A percentile compares a stretch with the other conserved stretches of the same genome.
Conservation (phyloP, 2,888 invertebrate species). For the Entomobrya proxima region DNA sequence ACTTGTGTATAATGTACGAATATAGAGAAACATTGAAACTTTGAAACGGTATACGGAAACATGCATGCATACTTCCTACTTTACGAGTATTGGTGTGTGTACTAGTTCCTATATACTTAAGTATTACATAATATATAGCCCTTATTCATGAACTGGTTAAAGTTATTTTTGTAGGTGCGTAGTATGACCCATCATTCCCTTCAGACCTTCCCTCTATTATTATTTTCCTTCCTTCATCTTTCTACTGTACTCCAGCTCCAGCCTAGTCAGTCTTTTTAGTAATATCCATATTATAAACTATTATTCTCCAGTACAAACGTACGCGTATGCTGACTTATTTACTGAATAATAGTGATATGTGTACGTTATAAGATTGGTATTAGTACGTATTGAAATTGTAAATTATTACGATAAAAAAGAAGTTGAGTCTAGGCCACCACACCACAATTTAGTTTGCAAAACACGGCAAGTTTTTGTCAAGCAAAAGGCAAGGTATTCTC, state of each 20-base stretch:
- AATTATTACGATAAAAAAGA: constrained; percentile 18
- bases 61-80: no score
- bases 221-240: constrained; percentile 26
- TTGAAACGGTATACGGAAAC: no score
- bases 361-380: no score
- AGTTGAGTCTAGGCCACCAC: constrained; percentile 11
- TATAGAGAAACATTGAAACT: no score
- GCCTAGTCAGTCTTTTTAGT: no score
- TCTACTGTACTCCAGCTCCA: not conserved
- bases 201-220: constrained; percentile 28
- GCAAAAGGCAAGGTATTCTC: constrained; percentile 23
- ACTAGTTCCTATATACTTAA: not conserved
- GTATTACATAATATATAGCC: not conserved
- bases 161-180: not conserved
- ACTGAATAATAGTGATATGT: no score
- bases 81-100: no score
- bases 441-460: not conserved
- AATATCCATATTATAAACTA: no score
- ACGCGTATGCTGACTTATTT: no score
- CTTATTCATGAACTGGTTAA: not conserved
- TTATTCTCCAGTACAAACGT: no score
- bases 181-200: constrained; percentile 14
- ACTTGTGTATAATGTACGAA: no score
- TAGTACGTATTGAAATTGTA: constrained; percentile 1
- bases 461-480: constrained; percentile 6